Evolutionary conservation across 2,888 invertebrate genomes (phyloP), one percentile per base, ranked within the genome.

Genomic region (Scrobipalpa atriplicella): DNA sequence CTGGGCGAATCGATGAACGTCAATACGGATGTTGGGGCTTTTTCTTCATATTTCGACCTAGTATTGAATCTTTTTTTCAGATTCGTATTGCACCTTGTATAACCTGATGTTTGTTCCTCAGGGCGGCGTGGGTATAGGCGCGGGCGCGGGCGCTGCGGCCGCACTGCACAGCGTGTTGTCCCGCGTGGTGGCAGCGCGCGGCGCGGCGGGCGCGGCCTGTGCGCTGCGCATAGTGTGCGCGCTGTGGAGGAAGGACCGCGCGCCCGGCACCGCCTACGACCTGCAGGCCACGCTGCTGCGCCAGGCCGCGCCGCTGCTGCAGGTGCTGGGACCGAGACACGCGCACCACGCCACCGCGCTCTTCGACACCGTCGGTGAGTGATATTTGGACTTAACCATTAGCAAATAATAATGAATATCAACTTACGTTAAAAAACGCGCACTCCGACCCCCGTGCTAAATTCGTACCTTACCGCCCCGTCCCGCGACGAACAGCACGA

Each of bases 311-410:
- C 95, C 95, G 73, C 85, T 97, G 70, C 73, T 80, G 94, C 96
- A 62, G 94, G 95, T 80, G 95, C 95, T 64, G 92, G 94, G 69
- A 95, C 95, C 47, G 93, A 95, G 5, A 86, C 96, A 67, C 92
- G 94, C 75, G 93, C 94, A 62, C 90, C 94, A 75, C 93, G 95
- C 78, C 94, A 95, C 70, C 95, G 96, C 69, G 85, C 97, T 77
- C 95, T 96, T 94, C 95, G 96, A 65, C 95, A 97, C 89, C 18
- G 86, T 92, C 70, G 90, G 91, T 92, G 3, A 73, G 85, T 79
- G n/a, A n/a, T n/a, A n/a, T n/a, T n/a, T n/a, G n/a, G n/a, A n/a
- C n/a, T n/a, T n/a, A n/a, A n/a, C n/a, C n/a, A n/a, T n/a, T n/a
- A n/a, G n/a, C n/a, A n/a, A n/a, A n/a, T n/a, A n/a, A n/a, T n/a